Base-by-base conservation (phyloP, 1,140 invertebrate species). In the Drosophila parabipectinata region DNA sequence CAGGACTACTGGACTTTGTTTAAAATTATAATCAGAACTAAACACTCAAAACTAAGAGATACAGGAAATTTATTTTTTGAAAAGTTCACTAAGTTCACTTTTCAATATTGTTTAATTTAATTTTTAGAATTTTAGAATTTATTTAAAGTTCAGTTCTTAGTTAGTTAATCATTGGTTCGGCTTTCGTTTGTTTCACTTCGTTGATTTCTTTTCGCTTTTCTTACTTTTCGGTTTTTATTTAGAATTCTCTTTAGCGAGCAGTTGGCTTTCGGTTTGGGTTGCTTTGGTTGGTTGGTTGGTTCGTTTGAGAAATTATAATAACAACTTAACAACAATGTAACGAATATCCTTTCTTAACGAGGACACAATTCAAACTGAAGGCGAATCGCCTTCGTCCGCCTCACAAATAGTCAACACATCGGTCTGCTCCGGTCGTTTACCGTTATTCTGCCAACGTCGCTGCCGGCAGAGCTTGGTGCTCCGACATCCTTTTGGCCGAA, bases 281-380 rank as follows among this genome's bases (percentile, higher is more conserved):
- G 54, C 67, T 64, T 67, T 68, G 41, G 41, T 44, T 44, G 41
- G 41, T 44, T 79, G 55, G 69, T 79, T 74, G 64, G 52, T 91
- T 87, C 69, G 77, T 90, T 90, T 91, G 84, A 55, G 84, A 91
- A 83, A 91, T 91, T 88, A 91, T 90, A 90, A 91, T 91, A 91
- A 91, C 90, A 91, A 91, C 90, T 91, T 90, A 91, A 91, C 82
- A 90, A 91, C 90, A 91, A 91, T 91, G 88, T 90, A 91, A 91
- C 90, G 90, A 91, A 91, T 91, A 91, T 91, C 90, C 90, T 91
- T 91, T 91, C 90, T 90, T 88, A 84, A 90, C 83, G 90, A 91
- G 90, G 90, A 91, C 90, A 91, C 88, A 91, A 91, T 91, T 91
- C 77, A 90, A 91, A 91, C 90, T 91, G 90, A 91, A 90, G 75